Percentiles rank a stretch among this genome's conserved stretches.
Evolutionary conservation across 1,140 invertebrate genomes (phyloP).

Genomic region (Lasioglossum albipes): DNA sequence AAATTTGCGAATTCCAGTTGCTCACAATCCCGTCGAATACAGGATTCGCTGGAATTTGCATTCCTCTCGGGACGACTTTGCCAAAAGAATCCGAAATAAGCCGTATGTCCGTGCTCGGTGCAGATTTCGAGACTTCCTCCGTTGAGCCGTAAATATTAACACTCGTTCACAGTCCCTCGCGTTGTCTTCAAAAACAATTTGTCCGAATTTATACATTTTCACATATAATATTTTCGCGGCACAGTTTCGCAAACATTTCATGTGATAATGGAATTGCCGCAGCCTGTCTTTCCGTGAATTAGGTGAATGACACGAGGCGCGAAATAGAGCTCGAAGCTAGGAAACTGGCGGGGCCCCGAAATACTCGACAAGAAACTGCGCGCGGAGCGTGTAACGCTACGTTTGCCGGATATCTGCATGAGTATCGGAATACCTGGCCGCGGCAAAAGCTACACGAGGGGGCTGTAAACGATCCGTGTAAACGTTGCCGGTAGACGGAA

Average conservation of each 20-base stretch:
- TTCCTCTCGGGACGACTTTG: slow-evolving; percentile 36
- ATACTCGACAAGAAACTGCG: slow-evolving; percentile 36
- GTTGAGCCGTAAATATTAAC: slow-evolving; percentile 36
- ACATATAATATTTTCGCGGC: background rate
- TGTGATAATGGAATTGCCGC: background rate
- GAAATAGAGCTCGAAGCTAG: background rate
- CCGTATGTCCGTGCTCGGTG: slow-evolving; percentile 6
- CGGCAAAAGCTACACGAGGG: slow-evolving; percentile 42
- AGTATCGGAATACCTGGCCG: slow-evolving; percentile 49
- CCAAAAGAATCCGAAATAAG: slow-evolving; percentile 52
- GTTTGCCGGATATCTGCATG: slow-evolving; percentile 50
- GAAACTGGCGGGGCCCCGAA: slow-evolving; percentile 22
- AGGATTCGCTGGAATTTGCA: slow-evolving; percentile 28
- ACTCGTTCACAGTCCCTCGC: background rate
- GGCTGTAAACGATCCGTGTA: slow-evolving; percentile 60
- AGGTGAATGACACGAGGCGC: background rate
- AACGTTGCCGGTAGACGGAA: slow-evolving; percentile 61
- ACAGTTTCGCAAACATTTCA: background rate
- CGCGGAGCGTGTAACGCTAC: slow-evolving; percentile 9
- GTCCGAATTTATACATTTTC: no score
- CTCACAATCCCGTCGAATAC: slow-evolving; percentile 26
- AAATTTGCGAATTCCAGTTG: slow-evolving; percentile 42
- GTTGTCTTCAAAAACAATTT: background rate
- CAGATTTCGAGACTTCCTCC: slow-evolving; percentile 10
- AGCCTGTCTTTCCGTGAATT: background rate